Evolutionary conservation across 2,888 invertebrate genomes (phyloP).

Genomic region (Diarsia rubi): DNA sequence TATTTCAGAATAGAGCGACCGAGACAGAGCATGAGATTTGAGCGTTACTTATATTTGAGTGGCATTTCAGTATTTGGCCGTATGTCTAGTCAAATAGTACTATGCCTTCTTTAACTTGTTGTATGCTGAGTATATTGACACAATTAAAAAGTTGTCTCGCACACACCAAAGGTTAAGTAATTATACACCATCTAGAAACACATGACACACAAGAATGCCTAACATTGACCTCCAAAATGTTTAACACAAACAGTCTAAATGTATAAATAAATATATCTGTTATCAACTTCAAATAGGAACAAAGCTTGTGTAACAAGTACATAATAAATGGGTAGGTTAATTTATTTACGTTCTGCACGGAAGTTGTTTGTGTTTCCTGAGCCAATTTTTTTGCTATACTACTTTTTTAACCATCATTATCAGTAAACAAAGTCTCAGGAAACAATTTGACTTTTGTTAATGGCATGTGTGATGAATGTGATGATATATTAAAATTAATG

Average conservation of each 20-base stretch:
- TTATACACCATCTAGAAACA: slow-evolving; percentile 17
- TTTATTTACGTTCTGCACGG: slow-evolving; percentile 20
- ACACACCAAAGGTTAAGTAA: no score
- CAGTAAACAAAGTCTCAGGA: slow-evolving; percentile 19
- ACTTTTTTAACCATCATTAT: slow-evolving; percentile 11
- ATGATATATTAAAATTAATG: slow-evolving; percentile 12
- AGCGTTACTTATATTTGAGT: no score
- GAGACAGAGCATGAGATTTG: no score
- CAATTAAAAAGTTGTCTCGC: no score
- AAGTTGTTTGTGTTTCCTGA: slow-evolving; percentile 40
- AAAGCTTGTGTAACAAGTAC: slow-evolving; percentile 33
- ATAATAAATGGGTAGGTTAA: slow-evolving; percentile 25
- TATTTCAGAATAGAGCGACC: no score
- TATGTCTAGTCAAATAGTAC: background rate
- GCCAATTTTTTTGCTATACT: slow-evolving; percentile 44
- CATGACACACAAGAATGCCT: slow-evolving; percentile 31
- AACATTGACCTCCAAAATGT: slow-evolving; percentile 57
- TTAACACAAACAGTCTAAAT: slow-evolving; percentile 37
- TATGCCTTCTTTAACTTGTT: background rate
- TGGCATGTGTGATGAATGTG: background rate
- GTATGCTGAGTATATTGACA: no score
- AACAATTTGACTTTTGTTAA: background rate
- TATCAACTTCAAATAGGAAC: slow-evolving; percentile 46
- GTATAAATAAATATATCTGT: slow-evolving; percentile 24
- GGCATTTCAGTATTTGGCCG: no score